These are phyloP conservation scores for Rhyacophila evoluta DNA, from an alignment of 2,888 invertebrate species.

Conservation along the genomic window DNA sequence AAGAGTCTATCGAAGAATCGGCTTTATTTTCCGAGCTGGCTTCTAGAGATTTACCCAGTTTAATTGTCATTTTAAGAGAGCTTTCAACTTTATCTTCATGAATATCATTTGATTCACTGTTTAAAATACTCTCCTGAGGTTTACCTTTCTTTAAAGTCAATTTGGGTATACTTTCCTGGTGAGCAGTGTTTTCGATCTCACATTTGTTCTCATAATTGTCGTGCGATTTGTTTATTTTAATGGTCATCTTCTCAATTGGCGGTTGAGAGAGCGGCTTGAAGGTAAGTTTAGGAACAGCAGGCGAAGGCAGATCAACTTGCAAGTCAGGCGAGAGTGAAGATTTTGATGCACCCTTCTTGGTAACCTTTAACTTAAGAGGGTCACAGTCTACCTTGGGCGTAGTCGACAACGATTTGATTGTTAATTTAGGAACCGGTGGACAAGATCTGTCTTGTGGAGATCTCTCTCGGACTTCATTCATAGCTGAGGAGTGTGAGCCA, in stretches of 20 bases:
- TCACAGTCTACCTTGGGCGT: constrained; percentile 43
- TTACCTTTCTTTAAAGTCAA: constrained; percentile 65
- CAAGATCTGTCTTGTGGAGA: constrained; percentile 42
- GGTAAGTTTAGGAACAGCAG: constrained; percentile 56
- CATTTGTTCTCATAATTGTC: constrained; percentile 54
- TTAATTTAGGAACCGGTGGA: constrained; percentile 59
- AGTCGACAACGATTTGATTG: constrained; percentile 57
- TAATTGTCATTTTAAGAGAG: constrained; percentile 68
- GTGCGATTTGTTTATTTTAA: constrained; percentile 56
- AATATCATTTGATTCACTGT: constrained; percentile 37
- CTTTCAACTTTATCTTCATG: constrained; percentile 57
- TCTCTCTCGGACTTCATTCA: constrained; percentile 58
- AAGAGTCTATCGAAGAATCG: constrained; percentile 64
- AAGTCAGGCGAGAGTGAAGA: no score
- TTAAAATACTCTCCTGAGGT: constrained; percentile 36
- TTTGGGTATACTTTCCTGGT: constrained; percentile 57
- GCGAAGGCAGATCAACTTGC: not conserved
- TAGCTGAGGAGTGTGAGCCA: constrained; percentile 65
- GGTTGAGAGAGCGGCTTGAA: constrained; percentile 57
- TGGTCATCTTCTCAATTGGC: constrained; percentile 56
- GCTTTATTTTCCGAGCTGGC: constrained; percentile 59
- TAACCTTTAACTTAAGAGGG: constrained; percentile 61
- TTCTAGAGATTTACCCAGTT: constrained; percentile 66
- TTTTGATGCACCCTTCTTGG: constrained; percentile 33
- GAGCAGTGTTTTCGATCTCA: constrained; percentile 55